A percentile compares a stretch with the other conserved stretches of the same genome.
Conservation (phyloP, 2,113 vertebrate species). For the Chrysochloris asiatica region DNA sequence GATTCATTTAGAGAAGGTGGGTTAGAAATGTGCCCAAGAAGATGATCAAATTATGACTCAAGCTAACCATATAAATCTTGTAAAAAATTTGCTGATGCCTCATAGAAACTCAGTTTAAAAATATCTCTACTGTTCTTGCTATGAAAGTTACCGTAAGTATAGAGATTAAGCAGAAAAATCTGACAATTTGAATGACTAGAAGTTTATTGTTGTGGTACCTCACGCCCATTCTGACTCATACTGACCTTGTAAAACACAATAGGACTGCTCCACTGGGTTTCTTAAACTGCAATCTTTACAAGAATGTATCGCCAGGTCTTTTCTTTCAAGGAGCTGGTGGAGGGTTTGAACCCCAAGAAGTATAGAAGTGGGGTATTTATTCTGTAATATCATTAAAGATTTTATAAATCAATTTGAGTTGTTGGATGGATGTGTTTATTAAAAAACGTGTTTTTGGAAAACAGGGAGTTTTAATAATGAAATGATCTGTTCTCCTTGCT, state of each 20-base stretch:
- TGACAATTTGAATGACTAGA: background rate
- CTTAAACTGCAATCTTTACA: background rate
- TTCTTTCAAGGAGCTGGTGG: background rate
- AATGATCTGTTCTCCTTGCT: background rate
- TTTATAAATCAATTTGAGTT: conserved; percentile 39
- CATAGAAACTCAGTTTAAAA: conserved; percentile 60
- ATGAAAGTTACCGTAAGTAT: background rate
- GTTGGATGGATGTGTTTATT: conserved; percentile 15
- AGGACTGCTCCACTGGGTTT: background rate
- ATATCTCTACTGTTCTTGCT: conserved; percentile 40
- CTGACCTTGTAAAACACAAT: background rate
- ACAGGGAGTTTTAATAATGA: background rate
- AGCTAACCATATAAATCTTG: conserved; percentile 48
- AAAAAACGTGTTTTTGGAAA: conserved; percentile 30
- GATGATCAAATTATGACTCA: conserved; percentile 68
- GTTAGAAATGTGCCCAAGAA: conserved; percentile 31
- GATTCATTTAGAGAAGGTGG: conserved; percentile 45
- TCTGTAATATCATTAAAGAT: background rate
- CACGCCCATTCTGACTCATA: background rate
- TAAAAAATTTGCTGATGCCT: conserved; percentile 52
- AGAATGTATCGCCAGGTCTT: background rate
- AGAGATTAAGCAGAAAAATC: conserved; percentile 30
- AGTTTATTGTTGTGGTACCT: background rate
- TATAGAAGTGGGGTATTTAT: conserved; percentile 49
- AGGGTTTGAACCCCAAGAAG: background rate